Conservation (phyloP, 2,888 invertebrate genomes). For the Drosophila ochracea region DNA sequence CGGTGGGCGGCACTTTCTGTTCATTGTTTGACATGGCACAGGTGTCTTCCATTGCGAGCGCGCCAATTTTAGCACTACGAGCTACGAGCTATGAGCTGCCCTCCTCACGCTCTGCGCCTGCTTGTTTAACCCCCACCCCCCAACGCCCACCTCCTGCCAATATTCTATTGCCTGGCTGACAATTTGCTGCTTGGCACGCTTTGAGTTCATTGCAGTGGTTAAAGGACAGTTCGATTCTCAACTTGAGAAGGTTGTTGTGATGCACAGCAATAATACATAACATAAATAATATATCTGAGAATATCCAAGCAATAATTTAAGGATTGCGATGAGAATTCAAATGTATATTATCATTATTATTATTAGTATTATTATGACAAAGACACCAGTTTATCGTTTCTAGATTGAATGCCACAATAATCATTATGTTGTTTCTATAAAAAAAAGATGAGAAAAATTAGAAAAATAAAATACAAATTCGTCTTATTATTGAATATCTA, state of each 20-base stretch:
- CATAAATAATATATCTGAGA: background rate
- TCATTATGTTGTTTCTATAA: background rate
- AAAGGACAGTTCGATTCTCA: constrained; percentile 55
- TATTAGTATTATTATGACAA: background rate
- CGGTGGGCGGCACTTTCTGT: constrained; percentile 19
- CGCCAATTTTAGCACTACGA: constrained; percentile 62
- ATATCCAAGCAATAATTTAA: background rate
- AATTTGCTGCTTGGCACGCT: constrained; percentile 48
- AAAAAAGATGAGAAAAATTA: background rate
- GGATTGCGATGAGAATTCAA: background rate
- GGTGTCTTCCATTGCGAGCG: constrained; percentile 73
- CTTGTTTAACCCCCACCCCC: background rate
- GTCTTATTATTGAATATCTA: background rate
- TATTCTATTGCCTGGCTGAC: constrained; percentile 25
- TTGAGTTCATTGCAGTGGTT: constrained; percentile 70
- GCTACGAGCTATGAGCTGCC: background rate
- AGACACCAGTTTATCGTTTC: background rate
- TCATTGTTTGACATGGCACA: constrained; percentile 71
- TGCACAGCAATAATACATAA: background rate
- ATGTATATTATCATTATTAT: background rate
- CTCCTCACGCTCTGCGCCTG: background rate
- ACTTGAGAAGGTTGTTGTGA: background rate
- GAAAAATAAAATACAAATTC: background rate
- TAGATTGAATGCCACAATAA: background rate
- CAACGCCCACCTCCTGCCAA: background rate